These are phyloP conservation scores for Petrolisthes cinctipes DNA, from an alignment of 2,888 invertebrate genomes.

Conservation along the genomic window DNA sequence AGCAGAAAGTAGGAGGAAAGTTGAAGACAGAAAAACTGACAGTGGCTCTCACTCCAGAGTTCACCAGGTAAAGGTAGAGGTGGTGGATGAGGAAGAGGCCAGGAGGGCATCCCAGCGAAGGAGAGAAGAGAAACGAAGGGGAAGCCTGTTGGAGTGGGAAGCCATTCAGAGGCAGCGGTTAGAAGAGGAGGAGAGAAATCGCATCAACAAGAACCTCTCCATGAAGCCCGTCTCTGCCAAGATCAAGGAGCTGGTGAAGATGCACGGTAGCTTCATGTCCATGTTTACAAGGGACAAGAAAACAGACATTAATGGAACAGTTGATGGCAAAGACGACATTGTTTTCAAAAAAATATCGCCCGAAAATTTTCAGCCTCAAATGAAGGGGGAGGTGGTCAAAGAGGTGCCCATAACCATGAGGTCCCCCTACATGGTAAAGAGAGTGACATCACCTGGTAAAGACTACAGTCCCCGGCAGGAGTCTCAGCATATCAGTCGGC, in stretches of 20 bases:
- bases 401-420: conserved; percentile 46
- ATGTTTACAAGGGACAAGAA: conserved; percentile 61
- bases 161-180: conserved; percentile 58
- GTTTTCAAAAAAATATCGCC: conserved; percentile 58
- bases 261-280: conserved; percentile 59
- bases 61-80: conserved; percentile 45
- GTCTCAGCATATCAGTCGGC: conserved; percentile 22
- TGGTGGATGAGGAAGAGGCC: conserved; percentile 38
- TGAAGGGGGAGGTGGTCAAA: background rate
- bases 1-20: conserved; percentile 12
- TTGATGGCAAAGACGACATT: conserved; percentile 64
- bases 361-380: background rate
- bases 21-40: conserved; percentile 7
- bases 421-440: conserved; percentile 63
- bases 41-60: background rate
- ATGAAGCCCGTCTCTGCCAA: conserved; percentile 59
- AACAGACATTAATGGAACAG: conserved; percentile 61
- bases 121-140: conserved; percentile 21
- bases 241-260: conserved; percentile 64
- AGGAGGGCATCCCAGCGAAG: conserved; percentile 10
- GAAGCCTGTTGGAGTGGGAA: conserved; percentile 61
- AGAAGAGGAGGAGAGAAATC: conserved; percentile 63
- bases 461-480: conserved; percentile 1
- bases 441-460: conserved; percentile 28
- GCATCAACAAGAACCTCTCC: conserved; percentile 59